A percentile compares a stretch with the other conserved stretches of the same genome.
These are phyloP conservation scores for Numida meleagris DNA, from an alignment of 2,113 vertebrate genomes.

Conservation along the genomic window DNA sequence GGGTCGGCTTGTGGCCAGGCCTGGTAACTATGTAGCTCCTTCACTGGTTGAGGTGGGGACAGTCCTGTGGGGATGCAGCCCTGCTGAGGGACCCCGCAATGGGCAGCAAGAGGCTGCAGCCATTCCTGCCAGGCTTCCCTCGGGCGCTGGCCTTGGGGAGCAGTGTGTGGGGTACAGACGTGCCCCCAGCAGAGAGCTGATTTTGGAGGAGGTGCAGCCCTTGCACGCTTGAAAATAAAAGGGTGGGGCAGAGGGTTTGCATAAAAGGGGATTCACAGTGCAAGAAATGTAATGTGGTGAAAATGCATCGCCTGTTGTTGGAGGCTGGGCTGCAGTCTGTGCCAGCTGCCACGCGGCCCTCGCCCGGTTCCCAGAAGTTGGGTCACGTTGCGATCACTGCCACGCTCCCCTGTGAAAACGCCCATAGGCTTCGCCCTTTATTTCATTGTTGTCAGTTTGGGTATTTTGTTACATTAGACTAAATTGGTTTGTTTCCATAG, in stretches of 20 bases:
- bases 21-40: background rate
- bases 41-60: background rate
- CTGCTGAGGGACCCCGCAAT: background rate
- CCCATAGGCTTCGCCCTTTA: background rate
- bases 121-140: background rate
- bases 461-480: constrained; percentile 29
- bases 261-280: background rate
- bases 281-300: background rate
- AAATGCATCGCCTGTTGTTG: accelerated
- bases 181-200: background rate
- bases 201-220: background rate
- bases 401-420: background rate
- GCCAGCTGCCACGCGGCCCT: background rate
- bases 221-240: background rate
- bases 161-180: background rate
- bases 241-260: background rate
- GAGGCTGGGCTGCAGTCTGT: background rate
- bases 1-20: background rate
- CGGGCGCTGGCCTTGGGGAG: background rate
- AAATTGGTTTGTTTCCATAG: constrained; percentile 57
- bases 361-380: background rate
- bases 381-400: background rate
- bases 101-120: background rate
- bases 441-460: constrained; percentile 12
- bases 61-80: background rate